Conservation (phyloP, 2,888 invertebrate genomes). For the Hypolimnas misippus region DNA sequence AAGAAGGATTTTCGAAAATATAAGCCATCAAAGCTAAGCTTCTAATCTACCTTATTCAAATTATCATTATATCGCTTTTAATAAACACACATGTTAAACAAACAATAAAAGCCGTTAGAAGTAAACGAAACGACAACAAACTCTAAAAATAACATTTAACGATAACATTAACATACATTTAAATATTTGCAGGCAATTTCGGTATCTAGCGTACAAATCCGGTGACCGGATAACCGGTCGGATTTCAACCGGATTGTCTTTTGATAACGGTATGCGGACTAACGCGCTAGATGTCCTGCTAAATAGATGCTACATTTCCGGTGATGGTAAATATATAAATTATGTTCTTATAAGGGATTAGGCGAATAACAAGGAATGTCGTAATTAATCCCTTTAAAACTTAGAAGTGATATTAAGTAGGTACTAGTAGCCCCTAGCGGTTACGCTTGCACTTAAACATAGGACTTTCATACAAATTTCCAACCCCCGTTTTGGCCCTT, state of each 20-base stretch:
- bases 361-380: too few relatives aligned
- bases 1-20: too few relatives aligned
- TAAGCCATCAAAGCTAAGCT: too few relatives aligned
- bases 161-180: conserved; percentile 9
- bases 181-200: conserved; percentile 15
- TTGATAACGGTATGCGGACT: conserved; percentile 35
- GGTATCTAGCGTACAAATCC: conserved; percentile 17
- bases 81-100: background rate
- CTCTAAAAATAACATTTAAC: background rate
- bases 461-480: too few relatives aligned
- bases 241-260: conserved; percentile 27
- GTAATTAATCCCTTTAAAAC: too few relatives aligned
- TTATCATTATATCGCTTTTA: background rate
- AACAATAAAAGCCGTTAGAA: background rate
- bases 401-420: too few relatives aligned
- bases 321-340: conserved; percentile 1
- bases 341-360: too few relatives aligned
- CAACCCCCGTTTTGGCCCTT: too few relatives aligned
- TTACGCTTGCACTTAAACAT: too few relatives aligned
- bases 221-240: conserved; percentile 26
- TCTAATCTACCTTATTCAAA: too few relatives aligned
- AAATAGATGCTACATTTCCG: conserved; percentile 17
- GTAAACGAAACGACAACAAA: too few relatives aligned
- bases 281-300: conserved; percentile 24
- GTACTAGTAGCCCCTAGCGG: too few relatives aligned